Percentiles rank a stretch among this genome's conserved stretches.
phyloP scores from a whole-genome alignment of 2,888 invertebrate species.

The Salticus scenicus region DNA sequence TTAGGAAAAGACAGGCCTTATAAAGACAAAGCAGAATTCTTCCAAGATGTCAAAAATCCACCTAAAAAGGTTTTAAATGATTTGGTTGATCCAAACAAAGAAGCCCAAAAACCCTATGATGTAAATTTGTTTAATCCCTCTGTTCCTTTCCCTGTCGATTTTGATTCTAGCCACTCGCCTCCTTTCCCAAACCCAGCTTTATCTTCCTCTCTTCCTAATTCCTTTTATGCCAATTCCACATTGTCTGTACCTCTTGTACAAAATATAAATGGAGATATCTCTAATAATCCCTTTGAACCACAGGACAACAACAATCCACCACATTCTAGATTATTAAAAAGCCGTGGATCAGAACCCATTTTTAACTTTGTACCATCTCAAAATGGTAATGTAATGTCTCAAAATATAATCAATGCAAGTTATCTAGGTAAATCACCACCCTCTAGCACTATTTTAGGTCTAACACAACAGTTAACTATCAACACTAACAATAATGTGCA shows the following conservation, averaged over 20 bases:
- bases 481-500: conserved; percentile 29
- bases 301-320: not conserved
- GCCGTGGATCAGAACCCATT: conserved; percentile 27
- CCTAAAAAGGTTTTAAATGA: conserved; percentile 94
- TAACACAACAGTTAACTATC: conserved; percentile 35
- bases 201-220: conserved; percentile 34
- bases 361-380: conserved; percentile 4
- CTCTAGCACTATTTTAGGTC: not conserved
- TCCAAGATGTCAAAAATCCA: conserved; percentile 95
- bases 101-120: conserved; percentile 23
- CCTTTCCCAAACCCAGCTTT: conserved; percentile 9
- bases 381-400: not conserved
- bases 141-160: conserved; percentile 58
- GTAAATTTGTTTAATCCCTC: conserved; percentile 26
- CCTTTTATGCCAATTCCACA: conserved; percentile 22
- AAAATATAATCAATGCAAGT: conserved; percentile 25
- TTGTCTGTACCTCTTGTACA: conserved; percentile 4
- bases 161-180: conserved; percentile 32
- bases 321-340: conserved; percentile 14
- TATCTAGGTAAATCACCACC: conserved; percentile 31
- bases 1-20: conserved; percentile 93
- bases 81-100: conserved; percentile 78
- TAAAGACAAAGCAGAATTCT: conserved; percentile 96
- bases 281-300: conserved; percentile 47
- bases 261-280: conserved; percentile 21